Evolutionary conservation across 2,888 invertebrate species (phyloP).

Genomic region (Ischnura elegans): DNA sequence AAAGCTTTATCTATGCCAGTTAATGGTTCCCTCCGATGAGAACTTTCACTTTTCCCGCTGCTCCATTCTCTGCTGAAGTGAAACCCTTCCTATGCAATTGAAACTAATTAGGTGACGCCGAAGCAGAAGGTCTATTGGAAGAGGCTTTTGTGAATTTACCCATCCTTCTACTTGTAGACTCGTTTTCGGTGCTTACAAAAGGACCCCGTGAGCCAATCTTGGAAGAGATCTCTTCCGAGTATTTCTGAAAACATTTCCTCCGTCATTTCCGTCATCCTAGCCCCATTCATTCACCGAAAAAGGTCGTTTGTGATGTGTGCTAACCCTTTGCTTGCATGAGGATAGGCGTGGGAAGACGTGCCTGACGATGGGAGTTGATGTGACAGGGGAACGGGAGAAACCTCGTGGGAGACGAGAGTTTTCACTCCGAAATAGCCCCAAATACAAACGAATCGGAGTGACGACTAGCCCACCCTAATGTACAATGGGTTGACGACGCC

Average conservation of each 20-base stretch:
- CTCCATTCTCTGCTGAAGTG: neutral
- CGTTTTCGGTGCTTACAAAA: neutral
- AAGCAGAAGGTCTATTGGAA: neutral
- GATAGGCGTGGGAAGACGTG: neutral
- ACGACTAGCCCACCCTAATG: too few species aligned
- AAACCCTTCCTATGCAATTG: neutral
- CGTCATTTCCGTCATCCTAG: neutral
- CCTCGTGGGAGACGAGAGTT: neutral
- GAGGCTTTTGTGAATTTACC: neutral
- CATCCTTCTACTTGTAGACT: neutral
- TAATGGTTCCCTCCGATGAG: neutral
- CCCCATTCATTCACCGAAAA: neutral
- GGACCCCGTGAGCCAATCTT: neutral
- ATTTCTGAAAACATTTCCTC: neutral
- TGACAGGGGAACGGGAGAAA: neutral
- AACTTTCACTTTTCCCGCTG: neutral
- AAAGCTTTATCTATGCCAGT: too few species aligned
- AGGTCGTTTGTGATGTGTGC: neutral
- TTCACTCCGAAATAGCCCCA: too few species aligned
- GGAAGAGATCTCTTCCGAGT: neutral
- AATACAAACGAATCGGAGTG: too few species aligned
- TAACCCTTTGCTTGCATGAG: constrained; percentile 2
- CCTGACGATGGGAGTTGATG: neutral
- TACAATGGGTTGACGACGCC: too few species aligned
- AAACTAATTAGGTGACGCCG: neutral